A percentile compares a stretch with the other conserved stretches of the same genome.
These are phyloP conservation scores for Chymomyza fuscimana DNA, from an alignment of 2,888 invertebrate genomes.

Conservation along the genomic window DNA sequence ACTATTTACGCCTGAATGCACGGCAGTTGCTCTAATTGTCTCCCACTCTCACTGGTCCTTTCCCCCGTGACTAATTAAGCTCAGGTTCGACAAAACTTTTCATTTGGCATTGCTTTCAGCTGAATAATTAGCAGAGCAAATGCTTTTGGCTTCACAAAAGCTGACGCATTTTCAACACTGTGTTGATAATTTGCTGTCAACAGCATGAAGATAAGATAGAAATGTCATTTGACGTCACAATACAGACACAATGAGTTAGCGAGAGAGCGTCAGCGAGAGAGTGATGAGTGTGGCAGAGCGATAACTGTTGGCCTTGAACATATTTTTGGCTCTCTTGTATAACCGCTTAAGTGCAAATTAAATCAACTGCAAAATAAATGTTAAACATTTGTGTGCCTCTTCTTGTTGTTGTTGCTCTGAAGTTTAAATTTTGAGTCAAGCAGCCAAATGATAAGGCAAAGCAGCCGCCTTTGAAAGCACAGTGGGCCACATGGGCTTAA, in stretches of 20 bases:
- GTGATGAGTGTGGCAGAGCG: too few relatives aligned
- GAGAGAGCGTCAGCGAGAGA: too few relatives aligned
- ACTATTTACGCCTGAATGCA: neutral
- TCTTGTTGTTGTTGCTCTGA: neutral
- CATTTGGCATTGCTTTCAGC: slow-evolving; percentile 32
- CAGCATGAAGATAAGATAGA: slow-evolving; percentile 13
- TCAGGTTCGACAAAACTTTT: slow-evolving; percentile 52
- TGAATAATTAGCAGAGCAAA: slow-evolving; percentile 47
- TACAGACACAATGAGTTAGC: too few relatives aligned
- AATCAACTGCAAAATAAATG: slow-evolving; percentile 4
- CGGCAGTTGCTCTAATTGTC: neutral
- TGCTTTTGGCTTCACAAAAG: neutral
- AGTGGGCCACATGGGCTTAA: too few relatives aligned
- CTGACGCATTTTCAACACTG: slow-evolving; percentile 2
- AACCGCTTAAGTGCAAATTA: slow-evolving; percentile 8
- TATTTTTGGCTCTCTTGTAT: slow-evolving; percentile 1
- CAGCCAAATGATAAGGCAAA: neutral
- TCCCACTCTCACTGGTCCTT: slow-evolving; percentile 14
- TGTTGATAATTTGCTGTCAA: slow-evolving; percentile 29
- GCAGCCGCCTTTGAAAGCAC: neutral
- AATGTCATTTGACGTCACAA: slow-evolving; percentile 23
- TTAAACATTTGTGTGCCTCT: neutral
- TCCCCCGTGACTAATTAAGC: slow-evolving; percentile 46
- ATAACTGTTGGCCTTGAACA: neutral
- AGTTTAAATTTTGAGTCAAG: neutral